Percentiles rank a stretch among this genome's conserved stretches.
These are phyloP conservation scores for Copidosoma aretas DNA, from an alignment of 2,888 invertebrate genomes.

Conservation along the genomic window DNA sequence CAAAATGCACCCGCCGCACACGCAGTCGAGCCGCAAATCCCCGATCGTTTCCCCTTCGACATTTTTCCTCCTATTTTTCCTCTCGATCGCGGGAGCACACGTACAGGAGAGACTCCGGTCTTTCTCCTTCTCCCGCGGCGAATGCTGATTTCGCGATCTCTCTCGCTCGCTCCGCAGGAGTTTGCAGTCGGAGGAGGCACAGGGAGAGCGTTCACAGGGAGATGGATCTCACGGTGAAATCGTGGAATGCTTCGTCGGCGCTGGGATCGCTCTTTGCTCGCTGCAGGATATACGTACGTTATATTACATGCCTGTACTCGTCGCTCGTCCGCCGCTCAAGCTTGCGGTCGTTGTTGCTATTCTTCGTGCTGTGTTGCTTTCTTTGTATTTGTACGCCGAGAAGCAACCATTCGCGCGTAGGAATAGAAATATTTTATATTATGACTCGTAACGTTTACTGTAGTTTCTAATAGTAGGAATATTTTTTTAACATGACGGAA, in stretches of 20 bases:
- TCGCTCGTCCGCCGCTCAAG: neutral
- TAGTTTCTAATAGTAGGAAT: too few species aligned
- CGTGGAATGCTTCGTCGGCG: conserved; percentile 29
- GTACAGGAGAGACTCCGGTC: neutral
- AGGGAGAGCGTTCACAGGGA: neutral
- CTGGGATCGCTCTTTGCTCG: neutral
- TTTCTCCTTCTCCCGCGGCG: neutral
- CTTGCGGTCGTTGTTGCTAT: neutral
- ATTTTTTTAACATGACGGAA: too few species aligned
- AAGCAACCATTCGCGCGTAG: too few species aligned
- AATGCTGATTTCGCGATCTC: conserved; percentile 33
- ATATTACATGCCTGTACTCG: too few species aligned
- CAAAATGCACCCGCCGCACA: too few species aligned
- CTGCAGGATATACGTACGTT: neutral
- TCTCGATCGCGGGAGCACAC: too few species aligned
- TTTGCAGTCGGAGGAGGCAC: too few species aligned
- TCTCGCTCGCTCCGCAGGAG: neutral
- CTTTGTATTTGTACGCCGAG: too few species aligned
- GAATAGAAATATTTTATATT: too few species aligned
- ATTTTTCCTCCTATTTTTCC: neutral
- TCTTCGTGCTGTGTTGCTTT: too few species aligned
- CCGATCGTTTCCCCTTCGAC: neutral
- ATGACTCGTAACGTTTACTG: too few species aligned
- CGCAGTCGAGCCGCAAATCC: neutral
- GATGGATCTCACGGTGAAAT: conserved; percentile 37